A percentile compares a stretch with the other conserved stretches of the same genome.
Evolutionary conservation across 2,113 vertebrate species (phyloP).

Genomic region (Solea solea): DNA sequence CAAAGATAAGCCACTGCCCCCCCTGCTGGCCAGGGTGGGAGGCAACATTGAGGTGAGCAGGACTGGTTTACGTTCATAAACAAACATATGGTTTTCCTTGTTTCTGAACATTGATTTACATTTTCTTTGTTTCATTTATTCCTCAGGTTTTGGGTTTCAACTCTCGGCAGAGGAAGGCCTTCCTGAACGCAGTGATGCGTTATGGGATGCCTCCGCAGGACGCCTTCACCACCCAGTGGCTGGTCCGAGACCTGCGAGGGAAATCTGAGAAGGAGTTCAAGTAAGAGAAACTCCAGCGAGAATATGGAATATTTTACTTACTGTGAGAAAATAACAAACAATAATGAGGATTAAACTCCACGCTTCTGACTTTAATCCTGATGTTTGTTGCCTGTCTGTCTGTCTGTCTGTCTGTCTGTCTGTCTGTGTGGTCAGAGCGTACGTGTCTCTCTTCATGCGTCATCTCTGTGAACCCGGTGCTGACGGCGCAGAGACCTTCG

Average conservation of each 20-base stretch:
- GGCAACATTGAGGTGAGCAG: constrained; percentile 93
- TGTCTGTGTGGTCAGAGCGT: constrained; percentile 83
- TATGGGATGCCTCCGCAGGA: constrained; percentile 99
- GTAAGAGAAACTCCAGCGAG: constrained; percentile 67
- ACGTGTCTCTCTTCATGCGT: constrained; percentile 96
- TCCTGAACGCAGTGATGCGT: constrained; percentile 99
- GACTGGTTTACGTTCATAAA: neutral
- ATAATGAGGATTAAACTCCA: too few relatives aligned
- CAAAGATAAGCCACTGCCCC: constrained; percentile 96
- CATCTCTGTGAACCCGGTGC: constrained; percentile 97
- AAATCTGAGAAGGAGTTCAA: constrained; percentile 99
- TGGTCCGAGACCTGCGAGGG: constrained; percentile 94
- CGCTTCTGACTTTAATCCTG: too few relatives aligned
- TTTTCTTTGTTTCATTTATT: neutral
- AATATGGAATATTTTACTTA: too few relatives aligned
- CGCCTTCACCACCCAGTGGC: constrained; percentile 97
- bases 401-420: neutral
- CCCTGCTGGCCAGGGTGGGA: constrained; percentile 96
- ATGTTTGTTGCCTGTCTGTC: neutral
- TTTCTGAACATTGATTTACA: neutral
- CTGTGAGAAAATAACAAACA: too few relatives aligned
- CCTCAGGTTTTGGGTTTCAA: constrained; percentile 95
- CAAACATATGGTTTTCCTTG: neutral
- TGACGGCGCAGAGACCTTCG: constrained; percentile 96
- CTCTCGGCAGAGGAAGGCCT: constrained; percentile 95